Base-by-base conservation (phyloP, 1,140 invertebrate genomes). In the Plutomurus gul region DNA sequence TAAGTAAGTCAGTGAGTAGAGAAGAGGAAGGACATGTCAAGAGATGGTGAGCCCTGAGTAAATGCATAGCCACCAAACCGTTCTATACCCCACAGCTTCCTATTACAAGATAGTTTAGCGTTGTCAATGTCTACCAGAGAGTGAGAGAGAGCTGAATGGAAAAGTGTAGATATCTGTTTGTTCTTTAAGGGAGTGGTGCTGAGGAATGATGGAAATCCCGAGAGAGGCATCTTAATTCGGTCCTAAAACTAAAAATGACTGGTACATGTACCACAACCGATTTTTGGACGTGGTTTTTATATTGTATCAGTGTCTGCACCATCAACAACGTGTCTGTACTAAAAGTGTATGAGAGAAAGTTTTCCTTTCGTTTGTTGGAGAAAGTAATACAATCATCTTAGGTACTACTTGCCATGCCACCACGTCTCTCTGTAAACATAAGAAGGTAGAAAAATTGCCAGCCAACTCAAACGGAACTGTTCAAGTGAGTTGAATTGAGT, bases 1-100 rank as follows among this genome's bases (percentile, higher is more conserved):
- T 65, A 65, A 65, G 27, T 65, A 65, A 65, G 56, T 65, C 56
- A 65, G 56, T 65, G 27, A 65, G 11, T 43, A n/a, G 56, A 16
- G 27, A 65, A 33, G 56, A 65, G 20, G 7, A 49, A 49, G 20
- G 46, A n/a, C n/a, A n/a, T n/a, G n/a, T n/a, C n/a, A n/a, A 49
- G 36, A 65, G 36, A 36, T 30, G 56, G 56, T 65, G 30, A 65
- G 36, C 56, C 56, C 56, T 30, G 56, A 65, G 30, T 65, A 30
- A 65, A 65, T 33, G 56, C n/a, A n/a, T n/a, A n/a, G n/a, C n/a
- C 27, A 65, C 27, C 56, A 65, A 65, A 25, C 36, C 36, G 18
- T 65, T 43, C 10, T 33, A 65, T 27, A 65, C 56, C n/a, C n/a
- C n/a, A n/a, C n/a, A n/a, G n/a, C n/a, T n/a, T n/a, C n/a, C n/a